Evolutionary conservation across 2,113 vertebrate genomes (phyloP).

Genomic region (Ascaphus truei): DNA sequence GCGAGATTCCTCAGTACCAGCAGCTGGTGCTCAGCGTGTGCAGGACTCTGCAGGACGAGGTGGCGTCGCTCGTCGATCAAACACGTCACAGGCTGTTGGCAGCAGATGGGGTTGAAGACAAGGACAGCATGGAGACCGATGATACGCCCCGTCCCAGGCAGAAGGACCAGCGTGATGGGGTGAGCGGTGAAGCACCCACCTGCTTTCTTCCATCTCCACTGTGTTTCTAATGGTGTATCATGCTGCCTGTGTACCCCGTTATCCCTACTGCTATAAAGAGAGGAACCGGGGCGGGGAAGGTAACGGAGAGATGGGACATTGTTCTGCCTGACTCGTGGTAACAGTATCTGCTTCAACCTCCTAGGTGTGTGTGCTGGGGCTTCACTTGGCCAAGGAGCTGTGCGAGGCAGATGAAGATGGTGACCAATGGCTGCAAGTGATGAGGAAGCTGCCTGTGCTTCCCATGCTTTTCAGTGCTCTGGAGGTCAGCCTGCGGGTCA

Average conservation of each 20-base stretch:
- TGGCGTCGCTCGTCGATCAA: conserved; percentile 78
- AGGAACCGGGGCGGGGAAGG: too few species aligned
- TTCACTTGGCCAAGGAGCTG: conserved; percentile 92
- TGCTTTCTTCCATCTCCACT: too few species aligned
- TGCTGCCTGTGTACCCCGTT: too few species aligned
- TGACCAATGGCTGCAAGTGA: conserved; percentile 84
- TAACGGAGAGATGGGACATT: too few species aligned
- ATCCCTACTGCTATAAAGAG: too few species aligned
- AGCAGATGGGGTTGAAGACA: conserved; percentile 66
- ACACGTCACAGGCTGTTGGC: conserved; percentile 72
- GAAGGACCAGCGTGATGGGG: conserved; percentile 92
- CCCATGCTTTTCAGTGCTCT: conserved; percentile 81
- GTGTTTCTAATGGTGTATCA: too few species aligned
- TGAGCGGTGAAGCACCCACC: conserved; percentile 35
- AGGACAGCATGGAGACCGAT: conserved; percentile 95
- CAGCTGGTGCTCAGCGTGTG: conserved; percentile 89
- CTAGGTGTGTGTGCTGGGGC: conserved; percentile 90
- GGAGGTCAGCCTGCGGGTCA: conserved; percentile 86
- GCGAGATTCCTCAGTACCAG: conserved; percentile 87
- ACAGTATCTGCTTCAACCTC: neutral
- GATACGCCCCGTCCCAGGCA: conserved; percentile 66
- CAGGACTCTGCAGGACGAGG: conserved; percentile 87
- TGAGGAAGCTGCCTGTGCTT: conserved; percentile 82
- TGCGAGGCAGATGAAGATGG: conserved; percentile 87
- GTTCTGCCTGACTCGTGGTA: too few species aligned